Evolutionary conservation across 1,140 invertebrate genomes (phyloP), one percentile per base, ranked within the genome.

Genomic region (Mylabris phalerata): DNA sequence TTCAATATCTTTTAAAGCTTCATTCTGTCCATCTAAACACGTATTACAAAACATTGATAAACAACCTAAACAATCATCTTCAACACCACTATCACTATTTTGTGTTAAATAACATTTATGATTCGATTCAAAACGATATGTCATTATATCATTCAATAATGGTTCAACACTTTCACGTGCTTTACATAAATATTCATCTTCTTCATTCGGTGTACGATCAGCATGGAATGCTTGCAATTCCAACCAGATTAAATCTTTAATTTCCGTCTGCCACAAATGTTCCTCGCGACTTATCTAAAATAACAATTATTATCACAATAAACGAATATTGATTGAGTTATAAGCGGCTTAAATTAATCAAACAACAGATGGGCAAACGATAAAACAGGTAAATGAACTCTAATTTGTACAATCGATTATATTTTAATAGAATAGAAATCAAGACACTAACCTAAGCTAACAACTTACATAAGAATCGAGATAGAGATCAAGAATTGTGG

Each of bases 241-340:
- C 61, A 95, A 70, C 93, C 93, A 95, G 57, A 95, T 87, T 60
- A 92, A 76, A 76, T 94, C 92, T 74, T 92, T 92, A 6, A 91
- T 72, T 73, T 92, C 87, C 59, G 88, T 92, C 71, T 93, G 89
- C 88, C 89, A 94, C 44, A 88, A 75, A 48, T 87, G 82, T 70
- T 93, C 89, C 72, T 95, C 90, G 60, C 82, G 79, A 63, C 88
- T 92, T 66, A 89, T 82, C 80, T 91, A 73, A 73, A 68, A 39
- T 46, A 24, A 55, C 27, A 59, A 48, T 19, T 19, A 19, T 19
- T 19, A 19, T 19, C 19, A 19, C 19, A 19, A 19, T 19, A 19
- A 19, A 19, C 19, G 19, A 19, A 19, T 19, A 19, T 19, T 19
- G 19, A 19, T 13, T 0, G 13, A 13, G 13, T 13, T 13, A 13